Conservation (phyloP, 2,888 invertebrate species). For the Synergus umbraculus region DNA sequence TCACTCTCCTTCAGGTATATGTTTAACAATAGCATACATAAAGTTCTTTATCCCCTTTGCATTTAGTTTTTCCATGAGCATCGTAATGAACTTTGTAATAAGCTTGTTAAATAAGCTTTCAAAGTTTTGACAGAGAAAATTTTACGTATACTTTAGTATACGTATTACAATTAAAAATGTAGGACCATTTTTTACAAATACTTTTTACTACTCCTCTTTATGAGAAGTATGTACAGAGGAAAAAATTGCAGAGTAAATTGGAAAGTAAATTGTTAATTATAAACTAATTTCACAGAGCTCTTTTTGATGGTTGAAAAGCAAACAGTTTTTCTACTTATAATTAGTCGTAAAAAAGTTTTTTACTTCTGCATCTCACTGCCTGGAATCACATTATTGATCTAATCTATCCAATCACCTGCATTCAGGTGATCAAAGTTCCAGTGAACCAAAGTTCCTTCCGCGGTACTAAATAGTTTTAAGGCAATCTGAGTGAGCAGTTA, state of each 20-base stretch:
- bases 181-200: too few relatives aligned
- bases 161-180: neutral
- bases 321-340: neutral
- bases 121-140: neutral
- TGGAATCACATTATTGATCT: slow-evolving; percentile 29
- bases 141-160: too few relatives aligned
- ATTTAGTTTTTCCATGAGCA: slow-evolving; percentile 8
- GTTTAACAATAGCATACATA: neutral
- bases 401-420: slow-evolving; percentile 20
- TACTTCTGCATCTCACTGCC: neutral
- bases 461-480: slow-evolving; percentile 29
- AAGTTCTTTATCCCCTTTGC: slow-evolving; percentile 19
- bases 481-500: slow-evolving; percentile 31
- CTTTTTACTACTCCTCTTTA: too few relatives aligned
- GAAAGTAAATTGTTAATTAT: too few relatives aligned
- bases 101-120: neutral
- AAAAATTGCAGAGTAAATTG: neutral
- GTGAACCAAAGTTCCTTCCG: slow-evolving; percentile 24
- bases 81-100: neutral
- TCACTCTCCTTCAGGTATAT: too few relatives aligned
- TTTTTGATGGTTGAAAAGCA: slow-evolving; percentile 13
- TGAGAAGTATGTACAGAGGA: neutral
- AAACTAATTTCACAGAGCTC: neutral
- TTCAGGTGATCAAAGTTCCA: neutral
- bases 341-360: slow-evolving; percentile 5